Base-by-base conservation (phyloP, 1,140 invertebrate genomes). In the Drosophila ficusphila region DNA sequence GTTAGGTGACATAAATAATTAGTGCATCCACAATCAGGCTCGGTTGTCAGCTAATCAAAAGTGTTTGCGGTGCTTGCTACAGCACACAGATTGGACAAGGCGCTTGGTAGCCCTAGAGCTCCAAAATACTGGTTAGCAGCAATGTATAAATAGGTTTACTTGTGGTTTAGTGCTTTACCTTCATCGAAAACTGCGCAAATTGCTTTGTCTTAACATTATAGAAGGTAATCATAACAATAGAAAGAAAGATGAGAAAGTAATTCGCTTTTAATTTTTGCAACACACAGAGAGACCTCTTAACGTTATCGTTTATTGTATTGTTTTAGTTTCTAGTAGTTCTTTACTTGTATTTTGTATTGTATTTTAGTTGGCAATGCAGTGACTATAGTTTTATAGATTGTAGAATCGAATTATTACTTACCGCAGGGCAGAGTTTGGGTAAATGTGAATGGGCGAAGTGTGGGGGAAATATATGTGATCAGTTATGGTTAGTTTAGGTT, bases 231-330 rank as follows among this genome's bases (percentile, higher is more conserved):
- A 88, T 88, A 89, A 89, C 77, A 88, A 90, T 90, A 90, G 90
- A 91, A 91, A 91, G 90, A 91, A 91, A 91, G 85, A 91, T 91
- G 90, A 91, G 90, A 91, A 91, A 91, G 85, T 91, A 91, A 89
- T 90, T 90, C 34, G 73, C 78, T 74, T 88, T 88, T 79, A 82
- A 88, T 90, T 81, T 52, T 72, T 67, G 67, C 57, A 42, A 67
- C 58, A 71, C 79, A 81, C 69, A 83, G 71, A 85, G 72, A 67
- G 56, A 77, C 56, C 51, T 70, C 79, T 79, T 82, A 83, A 79
- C 62, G 53, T 74, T 77, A 73, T 42, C 23, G 48, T 51, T 42
- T 46, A 67, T 52, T 48, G 33, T 65, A 23, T 67, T 51, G 33
- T 18, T 61, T 29, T 62, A 42, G 18, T 60, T 60, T 60, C 36